Conservation (phyloP, 1,140 invertebrate genomes). For the Trichogramma pretiosum region DNA sequence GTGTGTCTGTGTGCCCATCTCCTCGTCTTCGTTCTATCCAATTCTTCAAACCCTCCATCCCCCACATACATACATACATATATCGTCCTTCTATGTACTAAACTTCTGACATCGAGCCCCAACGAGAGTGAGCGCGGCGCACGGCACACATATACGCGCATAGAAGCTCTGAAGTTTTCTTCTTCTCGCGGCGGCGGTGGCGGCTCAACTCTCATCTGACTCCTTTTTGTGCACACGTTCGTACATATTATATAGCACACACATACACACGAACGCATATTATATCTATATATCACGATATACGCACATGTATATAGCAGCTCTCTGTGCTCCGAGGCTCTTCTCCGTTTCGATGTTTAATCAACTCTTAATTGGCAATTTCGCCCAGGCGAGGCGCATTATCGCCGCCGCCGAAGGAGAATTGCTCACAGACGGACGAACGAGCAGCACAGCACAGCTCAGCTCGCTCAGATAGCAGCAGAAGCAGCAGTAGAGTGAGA, state of each 20-base stretch:
- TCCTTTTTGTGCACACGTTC: too few species aligned
- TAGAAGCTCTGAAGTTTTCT: neutral
- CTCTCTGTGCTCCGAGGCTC: neutral
- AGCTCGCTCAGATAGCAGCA: too few species aligned
- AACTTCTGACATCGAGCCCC: neutral
- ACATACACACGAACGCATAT: too few species aligned
- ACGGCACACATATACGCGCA: too few species aligned
- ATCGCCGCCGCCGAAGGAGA: neutral
- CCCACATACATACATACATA: neutral
- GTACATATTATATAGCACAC: too few species aligned
- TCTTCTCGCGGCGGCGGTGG: neutral
- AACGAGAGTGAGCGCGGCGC: neutral
- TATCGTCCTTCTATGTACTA: neutral
- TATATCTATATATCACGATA: neutral
- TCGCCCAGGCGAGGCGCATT: neutral
- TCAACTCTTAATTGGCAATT: conserved; percentile 17
- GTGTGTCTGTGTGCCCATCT: neutral
- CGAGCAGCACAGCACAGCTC: too few species aligned
- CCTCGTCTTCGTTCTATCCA: neutral
- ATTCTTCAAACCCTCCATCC: conserved; percentile 8
- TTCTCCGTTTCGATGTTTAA: neutral
- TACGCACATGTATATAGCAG: neutral
- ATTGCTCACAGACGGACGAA: too few species aligned
- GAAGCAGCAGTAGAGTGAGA: too few species aligned
- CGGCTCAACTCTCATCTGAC: neutral